A percentile compares a stretch with the other conserved stretches of the same genome.
Evolutionary conservation across 2,113 vertebrate species (phyloP).

Genomic region (Sinocyclocheilus maitianheensis): DNA sequence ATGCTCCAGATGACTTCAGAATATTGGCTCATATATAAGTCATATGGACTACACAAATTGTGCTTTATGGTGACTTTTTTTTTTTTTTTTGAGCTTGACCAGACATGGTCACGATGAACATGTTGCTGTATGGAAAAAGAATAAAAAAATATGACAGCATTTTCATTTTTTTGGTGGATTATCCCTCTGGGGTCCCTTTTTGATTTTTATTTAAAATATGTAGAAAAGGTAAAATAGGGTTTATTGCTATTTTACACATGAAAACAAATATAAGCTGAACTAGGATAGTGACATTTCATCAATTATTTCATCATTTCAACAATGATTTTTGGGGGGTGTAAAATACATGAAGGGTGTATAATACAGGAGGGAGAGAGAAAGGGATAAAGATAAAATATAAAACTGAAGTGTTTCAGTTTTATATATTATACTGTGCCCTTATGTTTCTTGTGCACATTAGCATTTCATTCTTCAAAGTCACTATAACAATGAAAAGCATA

Average conservation of each 20-base stretch:
- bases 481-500: background rate
- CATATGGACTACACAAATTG: background rate
- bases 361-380: background rate
- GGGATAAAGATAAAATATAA: background rate
- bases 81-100: background rate
- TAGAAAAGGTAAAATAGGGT: background rate
- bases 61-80: background rate
- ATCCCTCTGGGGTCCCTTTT: background rate
- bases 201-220: background rate
- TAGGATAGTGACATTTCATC: background rate
- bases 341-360: background rate
- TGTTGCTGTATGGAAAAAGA: background rate
- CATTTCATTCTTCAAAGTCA: background rate
- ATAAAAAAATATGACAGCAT: background rate
- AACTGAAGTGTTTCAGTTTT: background rate
- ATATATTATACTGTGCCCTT: background rate
- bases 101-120: background rate
- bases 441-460: background rate
- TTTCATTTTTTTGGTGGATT: background rate
- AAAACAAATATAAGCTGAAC: background rate
- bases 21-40: background rate
- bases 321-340: background rate
- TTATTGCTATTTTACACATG: background rate
- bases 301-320: background rate
- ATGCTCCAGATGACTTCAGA: background rate